These are phyloP conservation scores for Phyllopteryx taeniolatus DNA, from an alignment of 2,113 vertebrate species.

Conservation along the genomic window DNA sequence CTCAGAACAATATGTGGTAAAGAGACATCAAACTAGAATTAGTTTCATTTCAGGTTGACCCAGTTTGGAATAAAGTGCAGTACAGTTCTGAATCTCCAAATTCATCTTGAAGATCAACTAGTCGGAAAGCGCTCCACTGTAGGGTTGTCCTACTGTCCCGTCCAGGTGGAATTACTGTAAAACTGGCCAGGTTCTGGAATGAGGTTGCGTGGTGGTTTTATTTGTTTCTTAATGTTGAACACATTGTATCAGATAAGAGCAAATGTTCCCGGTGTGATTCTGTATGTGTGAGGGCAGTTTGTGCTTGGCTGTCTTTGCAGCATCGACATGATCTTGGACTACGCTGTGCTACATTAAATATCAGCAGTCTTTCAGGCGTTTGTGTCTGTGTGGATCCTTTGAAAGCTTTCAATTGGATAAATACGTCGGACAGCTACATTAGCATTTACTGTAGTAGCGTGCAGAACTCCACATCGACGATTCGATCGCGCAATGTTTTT, in stretches of 20 bases:
- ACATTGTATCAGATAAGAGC: neutral
- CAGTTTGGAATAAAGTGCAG: neutral
- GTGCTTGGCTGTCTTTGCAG: constrained; percentile 41
- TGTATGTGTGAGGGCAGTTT: constrained; percentile 32
- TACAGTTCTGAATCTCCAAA: neutral
- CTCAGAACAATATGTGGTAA: neutral
- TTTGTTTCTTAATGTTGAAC: constrained; percentile 9
- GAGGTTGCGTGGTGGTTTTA: neutral
- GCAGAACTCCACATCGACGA: too few relatives aligned
- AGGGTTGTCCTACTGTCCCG: neutral
- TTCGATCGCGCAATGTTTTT: too few relatives aligned
- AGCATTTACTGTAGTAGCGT: too few relatives aligned
- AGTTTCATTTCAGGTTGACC: neutral
- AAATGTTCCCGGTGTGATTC: constrained; percentile 1
- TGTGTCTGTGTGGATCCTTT: constrained; percentile 28
- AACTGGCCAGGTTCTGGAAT: neutral
- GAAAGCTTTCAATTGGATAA: neutral
- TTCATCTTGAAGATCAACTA: neutral
- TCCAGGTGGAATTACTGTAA: neutral
- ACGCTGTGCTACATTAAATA: constrained; percentile 59
- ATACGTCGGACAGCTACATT: too few relatives aligned
- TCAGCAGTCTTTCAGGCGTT: constrained; percentile 53
- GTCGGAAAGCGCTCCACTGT: neutral
- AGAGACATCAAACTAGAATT: neutral
- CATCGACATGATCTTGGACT: constrained; percentile 53